Percentiles rank a stretch among this genome's conserved stretches.
Evolutionary conservation across 64 coral and sea anemone genomes (phyloP).

Genomic region (Stichodactyla mertensii): DNA sequence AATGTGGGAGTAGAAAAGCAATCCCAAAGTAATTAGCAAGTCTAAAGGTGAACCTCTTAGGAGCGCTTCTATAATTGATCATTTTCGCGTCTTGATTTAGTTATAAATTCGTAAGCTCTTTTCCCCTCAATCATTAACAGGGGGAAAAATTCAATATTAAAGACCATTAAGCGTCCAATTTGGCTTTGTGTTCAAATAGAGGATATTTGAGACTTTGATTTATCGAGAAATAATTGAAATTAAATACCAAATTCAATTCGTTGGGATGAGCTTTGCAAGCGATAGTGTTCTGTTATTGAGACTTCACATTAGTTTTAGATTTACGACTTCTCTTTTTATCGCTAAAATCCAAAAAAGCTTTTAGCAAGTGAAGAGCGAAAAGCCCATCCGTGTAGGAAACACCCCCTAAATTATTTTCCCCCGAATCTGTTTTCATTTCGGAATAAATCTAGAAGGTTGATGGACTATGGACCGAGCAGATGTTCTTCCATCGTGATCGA

Average conservation of each 20-base stretch:
- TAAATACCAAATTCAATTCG: neutral
- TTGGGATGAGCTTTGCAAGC: neutral
- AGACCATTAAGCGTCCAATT: neutral
- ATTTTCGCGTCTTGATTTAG: neutral
- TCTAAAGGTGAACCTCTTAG: neutral
- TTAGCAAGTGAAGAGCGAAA: neutral
- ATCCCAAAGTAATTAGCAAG: neutral
- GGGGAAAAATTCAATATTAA: neutral
- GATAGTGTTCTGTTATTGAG: neutral
- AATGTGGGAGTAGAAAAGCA: neutral
- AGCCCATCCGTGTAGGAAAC: neutral
- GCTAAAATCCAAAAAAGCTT: neutral
- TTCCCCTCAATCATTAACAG: neutral
- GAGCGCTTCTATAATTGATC: neutral
- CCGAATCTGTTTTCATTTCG: neutral
- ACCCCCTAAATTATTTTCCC: neutral
- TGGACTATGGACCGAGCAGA: neutral
- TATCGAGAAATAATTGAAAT: neutral
- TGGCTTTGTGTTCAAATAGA: neutral
- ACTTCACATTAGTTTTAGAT: neutral
- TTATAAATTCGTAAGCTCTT: neutral
- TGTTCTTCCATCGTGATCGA: neutral
- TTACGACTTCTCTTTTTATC: neutral
- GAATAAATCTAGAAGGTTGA: neutral
- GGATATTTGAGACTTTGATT: neutral